Base-by-base conservation (phyloP, 2,113 vertebrate genomes). In the Cavia porcellus region DNA sequence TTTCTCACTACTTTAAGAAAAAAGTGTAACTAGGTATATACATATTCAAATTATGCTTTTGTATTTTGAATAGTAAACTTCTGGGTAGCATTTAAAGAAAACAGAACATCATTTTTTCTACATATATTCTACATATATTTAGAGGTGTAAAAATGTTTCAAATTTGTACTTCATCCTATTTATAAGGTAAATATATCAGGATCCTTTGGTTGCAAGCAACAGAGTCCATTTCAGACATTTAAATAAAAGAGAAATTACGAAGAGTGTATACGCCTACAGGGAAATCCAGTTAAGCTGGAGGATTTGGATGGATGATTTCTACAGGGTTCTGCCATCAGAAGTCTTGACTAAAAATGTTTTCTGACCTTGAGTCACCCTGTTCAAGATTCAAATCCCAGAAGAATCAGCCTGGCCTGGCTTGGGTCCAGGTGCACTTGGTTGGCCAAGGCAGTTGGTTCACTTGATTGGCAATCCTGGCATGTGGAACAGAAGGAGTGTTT, bases 381-480 rank as follows among this genome's bases (percentile, higher is more conserved):
- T 96, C 87, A 87, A 91, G 75, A 95, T 95, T 95, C 90, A 92
- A 64, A 81, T 96, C 88, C 64, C 28, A 32, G 87, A 84, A 90
- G 94, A 87, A 82, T 70, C 45, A n/a, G 83, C 9, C 80, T 82
- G 35, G 20, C 64, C 55, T 96, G 92, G 64, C 62, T 85, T 28
- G 25, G 52, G 38, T 90, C 88, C 90, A 86, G 95, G 61, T 35
- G 52, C 12, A 86, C 45, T n/a, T n/a, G 30, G n/a, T 80, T 96
- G 61, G 89, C 89, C 68, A 84, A 90, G 38, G n/a, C 57, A 92
- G 42, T 52, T 89, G 42, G 68, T 89, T 62, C 59, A 68, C 88
- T 81, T 75, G 92, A 90, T 47, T 90, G 89, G 7, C 83, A 92
- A 32, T 90, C 55, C 45, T 92, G 68, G 57, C 64, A 70, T 59